These are phyloP conservation scores for Rallus crepitans DNA, from an alignment of 2,797 vertebrate species.

Conservation along the genomic window DNA sequence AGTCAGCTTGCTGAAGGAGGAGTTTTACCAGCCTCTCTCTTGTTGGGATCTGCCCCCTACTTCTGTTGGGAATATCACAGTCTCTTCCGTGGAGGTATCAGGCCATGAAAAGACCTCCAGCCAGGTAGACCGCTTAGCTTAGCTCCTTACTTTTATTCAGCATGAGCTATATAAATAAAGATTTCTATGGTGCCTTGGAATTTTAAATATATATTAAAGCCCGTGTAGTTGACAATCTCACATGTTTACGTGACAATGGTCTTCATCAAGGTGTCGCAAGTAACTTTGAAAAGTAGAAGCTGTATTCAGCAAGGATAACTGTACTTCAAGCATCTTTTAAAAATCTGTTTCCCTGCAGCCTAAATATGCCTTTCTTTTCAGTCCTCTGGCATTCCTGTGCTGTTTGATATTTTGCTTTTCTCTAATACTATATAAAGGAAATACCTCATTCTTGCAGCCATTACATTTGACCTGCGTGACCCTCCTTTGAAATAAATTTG, in stretches of 20 bases:
- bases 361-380: neutral
- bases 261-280: neutral
- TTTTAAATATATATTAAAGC: neutral
- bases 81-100: neutral
- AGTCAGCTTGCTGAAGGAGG: neutral
- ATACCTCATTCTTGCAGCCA: constrained; percentile 38
- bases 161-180: neutral
- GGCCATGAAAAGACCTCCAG: neutral
- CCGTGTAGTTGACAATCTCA: neutral
- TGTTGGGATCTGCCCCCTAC: neutral
- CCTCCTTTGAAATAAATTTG: constrained; percentile 66
- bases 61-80: neutral
- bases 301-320: neutral
- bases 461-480: constrained; percentile 43
- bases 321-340: neutral
- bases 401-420: constrained; percentile 43
- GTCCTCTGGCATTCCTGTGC: neutral
- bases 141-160: neutral
- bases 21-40: neutral
- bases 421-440: constrained; percentile 46
- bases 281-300: neutral
- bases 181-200: neutral
- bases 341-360: neutral
- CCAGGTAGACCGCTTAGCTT: neutral
- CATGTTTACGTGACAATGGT: accelerated